A percentile compares a stretch with the other conserved stretches of the same genome.
phyloP scores from a whole-genome alignment of 1,140 invertebrate genomes.

The silkworm (Bombyx mori) region ASM3026992v2 NC_085107.1:7326001-7326500 shows the following conservation, averaged over 20 bases:
- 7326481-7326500: no score
- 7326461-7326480: no score
- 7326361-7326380: no score
- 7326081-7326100: constrained; percentile 33
- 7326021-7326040: constrained; percentile 29
- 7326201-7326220: constrained; percentile 39
- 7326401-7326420: no score
- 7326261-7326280: constrained; percentile 3
- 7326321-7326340: no score
- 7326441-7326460: no score
- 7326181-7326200: constrained; percentile 58
- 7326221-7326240: constrained; percentile 14
- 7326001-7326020: constrained; percentile 27
- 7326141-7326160: constrained; percentile 60
- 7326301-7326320: constrained; percentile 17
- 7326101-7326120: constrained; percentile 64
- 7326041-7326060: constrained; percentile 40
- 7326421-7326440: no score
- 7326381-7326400: no score
- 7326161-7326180: constrained; percentile 65
- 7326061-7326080: constrained; percentile 23
- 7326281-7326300: constrained; percentile 39
- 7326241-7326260: constrained; percentile 8
- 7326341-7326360: no score
- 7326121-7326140: constrained; percentile 64